Evolutionary conservation across 2,888 invertebrate genomes (phyloP), one percentile per base, ranked within the genome.

Genomic region (Digitonthophagus gazella): DNA sequence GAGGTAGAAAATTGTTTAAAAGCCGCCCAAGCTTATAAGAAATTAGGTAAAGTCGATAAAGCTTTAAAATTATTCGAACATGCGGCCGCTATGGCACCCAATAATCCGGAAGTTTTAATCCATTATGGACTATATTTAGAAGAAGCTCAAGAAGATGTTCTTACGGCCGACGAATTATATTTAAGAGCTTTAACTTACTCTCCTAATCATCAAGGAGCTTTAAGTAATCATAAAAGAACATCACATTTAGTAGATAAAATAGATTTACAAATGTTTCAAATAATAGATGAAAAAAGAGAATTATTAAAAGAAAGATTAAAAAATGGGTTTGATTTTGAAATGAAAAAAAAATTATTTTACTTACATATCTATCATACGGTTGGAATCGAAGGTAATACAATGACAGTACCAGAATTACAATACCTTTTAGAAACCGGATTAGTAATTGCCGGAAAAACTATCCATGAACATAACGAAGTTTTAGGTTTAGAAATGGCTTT

Each of bases 401-500:
- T 99, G 92, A 93, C 95, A 1, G 85, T 98, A 57, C 90, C 93
- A 16, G 96, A 98, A 82, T 95, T 98, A 0, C 87, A 97, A 73
- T 93, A 93, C 69, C 90, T 98, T 71, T 86, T 98, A 16, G 98
- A 98, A 83, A 98, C 97, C 0, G 88, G 92, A 58, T 88, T 93
- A 77, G 93, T 92, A 0, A 92, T 96, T 0, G 89, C 89, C 65
- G 94, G 96, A 0, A 98, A 98, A 83, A 96, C 96, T 79, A 91
- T 98, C 65, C 89, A 95, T 75, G 98, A 98, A 79, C 98, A 98
- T 80, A 98, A 98, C 85, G 98, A 98, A 85, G 95, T 98, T 76
- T 83, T 98, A 58, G 96, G 95, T 20, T 85, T 98, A 79, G 97
- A 98, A 83, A 90, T 95, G 16, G 98, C 98, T 0, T 91, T 98